Percentiles rank a stretch among this genome's conserved stretches.
These are phyloP conservation scores for Eretmochelys imbricata DNA, from an alignment of 2,113 vertebrate species.

Conservation along the genomic window DNA sequence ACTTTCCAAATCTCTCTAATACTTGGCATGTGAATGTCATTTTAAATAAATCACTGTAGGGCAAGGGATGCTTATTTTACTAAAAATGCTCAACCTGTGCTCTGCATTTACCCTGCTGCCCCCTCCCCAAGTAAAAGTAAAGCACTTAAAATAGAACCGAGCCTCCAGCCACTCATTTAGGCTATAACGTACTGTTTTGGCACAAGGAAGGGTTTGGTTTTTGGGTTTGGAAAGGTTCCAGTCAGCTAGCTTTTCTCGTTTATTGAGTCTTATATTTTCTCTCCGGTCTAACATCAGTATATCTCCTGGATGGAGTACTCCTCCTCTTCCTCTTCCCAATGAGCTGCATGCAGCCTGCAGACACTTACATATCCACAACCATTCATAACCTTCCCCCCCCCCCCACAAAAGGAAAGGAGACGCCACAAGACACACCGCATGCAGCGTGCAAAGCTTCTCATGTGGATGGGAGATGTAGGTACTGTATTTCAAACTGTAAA, in stretches of 20 bases:
- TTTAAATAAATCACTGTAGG: constrained; percentile 15
- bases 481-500: neutral
- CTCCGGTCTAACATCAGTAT: constrained; percentile 19
- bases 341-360: constrained; percentile 24
- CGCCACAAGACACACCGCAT: neutral
- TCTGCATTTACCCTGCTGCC: constrained; percentile 10
- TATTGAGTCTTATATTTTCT: constrained; percentile 56
- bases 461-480: neutral
- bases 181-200: constrained; percentile 79
- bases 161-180: constrained; percentile 77
- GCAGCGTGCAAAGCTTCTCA: neutral
- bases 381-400: neutral
- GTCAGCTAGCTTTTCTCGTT: constrained; percentile 70
- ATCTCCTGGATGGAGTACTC: neutral
- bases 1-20: constrained; percentile 35
- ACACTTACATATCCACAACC: neutral
- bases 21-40: constrained; percentile 13
- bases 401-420: neutral
- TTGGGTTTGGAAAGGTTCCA: constrained; percentile 79
- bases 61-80: constrained; percentile 16
- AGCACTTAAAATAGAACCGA: constrained; percentile 71
- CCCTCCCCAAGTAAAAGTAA: constrained; percentile 47
- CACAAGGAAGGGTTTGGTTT: constrained; percentile 69
- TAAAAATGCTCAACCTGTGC: constrained; percentile 38
- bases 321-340: neutral